Percentiles rank a stretch among this genome's conserved stretches.
These are phyloP conservation scores for Heliconius hortense DNA, from an alignment of 2,888 invertebrate genomes.

Conservation along the genomic window DNA sequence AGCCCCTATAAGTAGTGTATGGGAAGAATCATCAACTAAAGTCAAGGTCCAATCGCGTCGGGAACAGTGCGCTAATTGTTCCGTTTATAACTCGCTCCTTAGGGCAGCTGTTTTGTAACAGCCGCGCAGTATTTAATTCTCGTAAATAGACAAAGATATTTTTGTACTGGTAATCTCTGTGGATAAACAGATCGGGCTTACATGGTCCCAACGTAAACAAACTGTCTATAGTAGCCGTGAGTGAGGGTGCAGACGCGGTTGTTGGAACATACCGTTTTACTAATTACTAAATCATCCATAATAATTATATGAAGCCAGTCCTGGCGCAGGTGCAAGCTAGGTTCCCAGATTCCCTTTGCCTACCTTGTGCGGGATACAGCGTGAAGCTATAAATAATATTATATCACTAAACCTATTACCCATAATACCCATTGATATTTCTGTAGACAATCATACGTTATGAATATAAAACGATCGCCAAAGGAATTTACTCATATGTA, in stretches of 20 bases:
- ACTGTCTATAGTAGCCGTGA: slow-evolving; percentile 49
- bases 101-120: slow-evolving; percentile 78
- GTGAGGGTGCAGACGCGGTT: slow-evolving; percentile 25
- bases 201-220: slow-evolving; percentile 75
- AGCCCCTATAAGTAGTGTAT: slow-evolving; percentile 44
- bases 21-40: slow-evolving; percentile 47
- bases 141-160: slow-evolving; percentile 80
- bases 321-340: no score
- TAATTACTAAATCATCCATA: no score
- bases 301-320: neutral
- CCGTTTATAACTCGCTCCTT: slow-evolving; percentile 75
- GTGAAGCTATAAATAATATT: no score
- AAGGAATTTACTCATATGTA: slow-evolving; percentile 20
- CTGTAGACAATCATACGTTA: slow-evolving; percentile 19
- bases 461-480: slow-evolving; percentile 36
- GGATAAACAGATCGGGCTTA: slow-evolving; percentile 68
- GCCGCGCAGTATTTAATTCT: slow-evolving; percentile 75
- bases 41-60: slow-evolving; percentile 58
- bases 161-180: slow-evolving; percentile 75
- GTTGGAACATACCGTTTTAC: slow-evolving; percentile 1
- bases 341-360: no score
- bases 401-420: no score
- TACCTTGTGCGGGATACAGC: no score
- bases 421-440: neutral
- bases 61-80: slow-evolving; percentile 71